Base-by-base conservation (phyloP, 2,113 vertebrate species). In the Corydoras sp. region DNA sequence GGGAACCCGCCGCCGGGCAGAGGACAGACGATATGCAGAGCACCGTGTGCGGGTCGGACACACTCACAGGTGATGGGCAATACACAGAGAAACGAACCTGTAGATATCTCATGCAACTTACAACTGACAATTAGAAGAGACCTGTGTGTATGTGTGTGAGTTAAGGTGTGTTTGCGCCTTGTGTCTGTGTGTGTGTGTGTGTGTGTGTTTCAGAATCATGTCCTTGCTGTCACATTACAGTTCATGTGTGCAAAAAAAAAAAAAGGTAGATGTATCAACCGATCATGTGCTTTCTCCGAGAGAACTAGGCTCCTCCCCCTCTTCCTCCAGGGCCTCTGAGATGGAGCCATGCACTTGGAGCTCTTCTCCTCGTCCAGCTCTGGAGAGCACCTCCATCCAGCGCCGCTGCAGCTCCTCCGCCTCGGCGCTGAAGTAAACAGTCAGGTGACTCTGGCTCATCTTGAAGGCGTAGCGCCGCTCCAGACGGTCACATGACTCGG, bases 391-490 rank as follows among this genome's bases (percentile, higher is more conserved):
- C 3, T 92, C 91, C 84, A 94, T 92, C 94, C 94, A 95, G 10
- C 93, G 88, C 5, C 79, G 89, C 78, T 93, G 92, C 9, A 95
- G 85, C 76, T 93, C 93, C 78, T 95, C 93, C 4, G 89, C 90
- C 12, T 96, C 94, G 0, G 93, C 92, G 29, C 92, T 93, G 88
- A 96, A 96, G 86, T 89, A 93, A 76, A 95, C 91, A 58, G 92
- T 93, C 79, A 95, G 88, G 81, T 95, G 93, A 83, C 92, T 94
- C 86, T 96, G 94, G 77, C 89, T 92, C 78, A 96, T 95, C 85
- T 92, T 93, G 85, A 96, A 95, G 76, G 92, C 89, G 1, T 91
- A 84, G 63, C 92, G 88, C 30, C 93, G 86, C 79, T 95, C 94
- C 62, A 92, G 87, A n/a, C 92, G 89, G 75, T 96, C 94, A 60